Percentiles rank a stretch among this genome's conserved stretches.
These are phyloP conservation scores for Mormyrus hasselquistii DNA, from an alignment of 2,797 vertebrate genomes.

Conservation along the genomic window DNA sequence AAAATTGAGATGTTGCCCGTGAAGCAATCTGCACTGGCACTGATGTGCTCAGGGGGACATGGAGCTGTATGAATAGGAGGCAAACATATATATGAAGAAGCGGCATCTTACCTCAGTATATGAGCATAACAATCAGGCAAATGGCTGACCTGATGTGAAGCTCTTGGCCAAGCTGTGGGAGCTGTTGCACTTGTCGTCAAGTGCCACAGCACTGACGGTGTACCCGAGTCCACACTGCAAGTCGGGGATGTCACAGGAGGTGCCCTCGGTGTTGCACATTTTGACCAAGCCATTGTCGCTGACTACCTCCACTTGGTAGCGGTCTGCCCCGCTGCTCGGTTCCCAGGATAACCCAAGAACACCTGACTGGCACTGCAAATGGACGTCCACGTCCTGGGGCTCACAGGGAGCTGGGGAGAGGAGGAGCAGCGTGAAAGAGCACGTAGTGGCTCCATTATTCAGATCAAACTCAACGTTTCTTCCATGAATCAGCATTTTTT, in stretches of 20 bases:
- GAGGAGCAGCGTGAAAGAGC: not conserved
- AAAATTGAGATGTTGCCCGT: slow-evolving; percentile 43
- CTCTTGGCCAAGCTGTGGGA: slow-evolving; percentile 42
- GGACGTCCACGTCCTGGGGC: slow-evolving; percentile 45
- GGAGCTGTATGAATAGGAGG: slow-evolving; percentile 49
- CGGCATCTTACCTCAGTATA: not conserved
- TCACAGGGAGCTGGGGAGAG: slow-evolving; percentile 60
- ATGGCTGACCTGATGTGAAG: slow-evolving; percentile 50
- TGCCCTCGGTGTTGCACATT: slow-evolving; percentile 31
- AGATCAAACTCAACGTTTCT: not conserved
- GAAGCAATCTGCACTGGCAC: slow-evolving; percentile 44
- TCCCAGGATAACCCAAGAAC: slow-evolving; percentile 61
- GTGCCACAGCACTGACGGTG: slow-evolving; percentile 46
- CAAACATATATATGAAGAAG: not conserved
- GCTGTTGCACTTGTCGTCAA: slow-evolving; percentile 55
- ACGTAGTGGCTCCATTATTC: not conserved
- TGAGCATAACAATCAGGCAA: not conserved
- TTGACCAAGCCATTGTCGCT: slow-evolving; percentile 38
- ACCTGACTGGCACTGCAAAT: slow-evolving; percentile 53
- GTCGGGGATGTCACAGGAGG: slow-evolving; percentile 38
- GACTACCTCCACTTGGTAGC: slow-evolving; percentile 43
- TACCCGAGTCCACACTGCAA: slow-evolving; percentile 55
- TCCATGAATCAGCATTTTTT: not conserved
- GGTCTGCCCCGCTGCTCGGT: slow-evolving; percentile 37
- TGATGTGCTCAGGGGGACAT: slow-evolving; percentile 49